Evolutionary conservation across 2,113 vertebrate genomes (phyloP).

Genomic region (Protomyctophum bolini): DNA sequence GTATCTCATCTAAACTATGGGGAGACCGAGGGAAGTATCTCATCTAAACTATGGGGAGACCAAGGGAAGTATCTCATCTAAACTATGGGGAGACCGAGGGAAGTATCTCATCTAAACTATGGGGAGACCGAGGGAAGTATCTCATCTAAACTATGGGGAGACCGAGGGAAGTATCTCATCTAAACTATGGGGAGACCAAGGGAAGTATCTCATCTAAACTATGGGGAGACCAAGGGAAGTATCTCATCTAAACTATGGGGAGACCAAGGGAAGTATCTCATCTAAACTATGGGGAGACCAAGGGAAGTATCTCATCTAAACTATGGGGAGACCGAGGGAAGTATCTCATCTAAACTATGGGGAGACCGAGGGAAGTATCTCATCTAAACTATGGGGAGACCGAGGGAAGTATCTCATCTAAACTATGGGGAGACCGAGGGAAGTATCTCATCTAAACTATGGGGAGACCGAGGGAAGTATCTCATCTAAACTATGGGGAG

Average conservation of each 20-base stretch:
- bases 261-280: too few species aligned
- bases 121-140: background rate
- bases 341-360: slow-evolving; percentile 46
- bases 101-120: slow-evolving; percentile 41
- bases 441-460: slow-evolving; percentile 41
- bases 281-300: slow-evolving; percentile 48
- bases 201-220: slow-evolving; percentile 35
- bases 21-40: background rate
- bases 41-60: slow-evolving; percentile 48
- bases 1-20: slow-evolving; percentile 46
- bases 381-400: slow-evolving; percentile 48
- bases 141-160: slow-evolving; percentile 48
- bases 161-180: too few species aligned
- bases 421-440: slow-evolving; percentile 37
- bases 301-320: slow-evolving; percentile 26
- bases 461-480: background rate
- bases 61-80: slow-evolving; percentile 6
- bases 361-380: background rate
- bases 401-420: slow-evolving; percentile 4
- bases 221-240: slow-evolving; percentile 15
- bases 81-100: slow-evolving; percentile 37
- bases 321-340: slow-evolving; percentile 25
- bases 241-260: slow-evolving; percentile 48
- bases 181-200: slow-evolving; percentile 46
- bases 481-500: slow-evolving; percentile 48